Evolutionary conservation across 2,113 vertebrate species (phyloP).

Genomic region (Microcebus lehilahytsara): DNA sequence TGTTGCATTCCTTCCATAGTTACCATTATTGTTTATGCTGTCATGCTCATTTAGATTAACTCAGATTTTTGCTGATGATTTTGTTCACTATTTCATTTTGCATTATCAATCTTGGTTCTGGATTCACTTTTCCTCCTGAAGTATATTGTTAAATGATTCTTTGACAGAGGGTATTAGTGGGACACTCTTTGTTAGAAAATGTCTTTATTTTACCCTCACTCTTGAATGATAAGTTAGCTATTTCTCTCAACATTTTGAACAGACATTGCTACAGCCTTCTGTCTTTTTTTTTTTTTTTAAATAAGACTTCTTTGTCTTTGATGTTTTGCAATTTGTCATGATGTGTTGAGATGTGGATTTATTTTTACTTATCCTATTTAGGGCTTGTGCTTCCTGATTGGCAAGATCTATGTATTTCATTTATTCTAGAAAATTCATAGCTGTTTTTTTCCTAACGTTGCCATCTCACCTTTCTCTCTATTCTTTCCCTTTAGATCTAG

Average conservation of each 20-base stretch:
- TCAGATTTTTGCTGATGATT: neutral
- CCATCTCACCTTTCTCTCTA: too few relatives aligned
- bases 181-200: neutral
- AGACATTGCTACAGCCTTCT: neutral
- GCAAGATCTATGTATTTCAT: neutral
- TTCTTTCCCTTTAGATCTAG: neutral
- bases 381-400: neutral
- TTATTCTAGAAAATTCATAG: neutral
- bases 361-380: neutral
- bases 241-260: neutral
- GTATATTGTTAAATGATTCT: neutral
- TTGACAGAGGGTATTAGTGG: neutral
- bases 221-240: neutral
- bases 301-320: neutral
- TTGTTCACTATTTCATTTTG: neutral
- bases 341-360: neutral
- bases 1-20: neutral
- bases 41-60: neutral
- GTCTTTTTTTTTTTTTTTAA: neutral
- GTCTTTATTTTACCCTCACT: neutral
- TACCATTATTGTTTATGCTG: neutral
- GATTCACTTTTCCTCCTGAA: neutral
- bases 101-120: neutral
- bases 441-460: neutral
- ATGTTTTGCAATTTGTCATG: neutral